A percentile compares a stretch with the other conserved stretches of the same genome.
Conservation (phyloP, 2,888 invertebrate species). For the Octodonta nipae region DNA sequence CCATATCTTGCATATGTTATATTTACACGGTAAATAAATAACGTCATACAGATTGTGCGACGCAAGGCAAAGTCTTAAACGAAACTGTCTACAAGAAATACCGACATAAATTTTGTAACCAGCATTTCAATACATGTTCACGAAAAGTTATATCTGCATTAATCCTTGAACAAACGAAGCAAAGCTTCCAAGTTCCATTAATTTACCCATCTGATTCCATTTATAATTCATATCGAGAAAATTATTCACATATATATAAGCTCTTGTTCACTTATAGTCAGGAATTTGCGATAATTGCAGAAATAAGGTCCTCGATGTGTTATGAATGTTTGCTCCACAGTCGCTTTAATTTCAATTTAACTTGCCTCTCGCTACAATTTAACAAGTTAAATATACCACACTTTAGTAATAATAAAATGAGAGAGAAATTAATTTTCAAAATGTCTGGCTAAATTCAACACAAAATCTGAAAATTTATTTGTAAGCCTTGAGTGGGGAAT, state of each 20-base stretch:
- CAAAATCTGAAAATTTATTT: too few species aligned
- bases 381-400: slow-evolving; percentile 18
- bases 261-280: slow-evolving; percentile 18
- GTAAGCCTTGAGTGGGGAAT: too few species aligned
- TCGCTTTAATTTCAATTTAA: slow-evolving; percentile 20
- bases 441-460: not conserved
- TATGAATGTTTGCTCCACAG: slow-evolving; percentile 18
- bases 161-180: too few species aligned
- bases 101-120: too few species aligned
- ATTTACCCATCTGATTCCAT: slow-evolving; percentile 18
- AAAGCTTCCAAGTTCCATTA: not conserved
- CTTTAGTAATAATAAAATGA: slow-evolving; percentile 10
- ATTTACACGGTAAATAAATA: too few species aligned
- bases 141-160: too few species aligned
- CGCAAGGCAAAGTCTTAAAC: too few species aligned
- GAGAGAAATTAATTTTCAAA: slow-evolving; percentile 7
- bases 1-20: too few species aligned
- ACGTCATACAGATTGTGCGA: too few species aligned
- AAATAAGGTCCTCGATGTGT: slow-evolving; percentile 22
- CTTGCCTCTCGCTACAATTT: slow-evolving; percentile 19
- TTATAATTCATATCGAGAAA: slow-evolving; percentile 18
- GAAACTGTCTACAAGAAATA: too few species aligned
- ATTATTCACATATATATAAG: slow-evolving; percentile 20
- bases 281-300: slow-evolving; percentile 22
- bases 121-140: too few species aligned